These are phyloP conservation scores for Probaryconus sp. DNA, from an alignment of 1,140 invertebrate genomes.

Conservation along the genomic window DNA sequence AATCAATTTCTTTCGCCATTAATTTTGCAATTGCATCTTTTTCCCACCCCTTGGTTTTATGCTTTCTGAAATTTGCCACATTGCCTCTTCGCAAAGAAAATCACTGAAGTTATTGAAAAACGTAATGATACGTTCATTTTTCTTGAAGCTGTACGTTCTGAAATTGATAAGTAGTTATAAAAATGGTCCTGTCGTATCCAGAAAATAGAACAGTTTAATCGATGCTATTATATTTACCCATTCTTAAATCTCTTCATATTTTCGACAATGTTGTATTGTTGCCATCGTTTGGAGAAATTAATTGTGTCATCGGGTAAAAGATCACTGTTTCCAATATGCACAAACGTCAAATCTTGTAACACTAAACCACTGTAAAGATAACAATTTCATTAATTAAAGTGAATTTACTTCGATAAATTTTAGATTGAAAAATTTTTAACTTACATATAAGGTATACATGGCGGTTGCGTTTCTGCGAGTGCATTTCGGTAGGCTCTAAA, in stretches of 20 bases:
- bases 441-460: constrained; percentile 99
- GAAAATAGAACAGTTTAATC: neutral
- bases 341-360: constrained; percentile 98
- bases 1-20: constrained; percentile 39
- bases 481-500: constrained; percentile 97
- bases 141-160: constrained; percentile 91
- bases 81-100: constrained; percentile 95
- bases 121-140: constrained; percentile 93
- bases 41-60: constrained; percentile 93
- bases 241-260: constrained; percentile 98
- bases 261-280: constrained; percentile 98
- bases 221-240: constrained; percentile 81
- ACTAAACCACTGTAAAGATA: constrained; percentile 91
- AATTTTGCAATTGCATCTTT: constrained; percentile 76
- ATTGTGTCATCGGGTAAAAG: constrained; percentile 91
- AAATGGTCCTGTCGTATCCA: too few relatives aligned
- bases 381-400: neutral
- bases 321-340: constrained; percentile 97
- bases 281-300: constrained; percentile 99
- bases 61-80: constrained; percentile 98
- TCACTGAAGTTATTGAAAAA: constrained; percentile 99
- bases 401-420: constrained; percentile 1
- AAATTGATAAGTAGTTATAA: constrained; percentile 71
- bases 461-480: constrained; percentile 94
- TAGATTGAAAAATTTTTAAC: constrained; percentile 64